phyloP scores from a whole-genome alignment of 2,888 invertebrate genomes.

The Dasysyrphus albostriatus region DNA sequence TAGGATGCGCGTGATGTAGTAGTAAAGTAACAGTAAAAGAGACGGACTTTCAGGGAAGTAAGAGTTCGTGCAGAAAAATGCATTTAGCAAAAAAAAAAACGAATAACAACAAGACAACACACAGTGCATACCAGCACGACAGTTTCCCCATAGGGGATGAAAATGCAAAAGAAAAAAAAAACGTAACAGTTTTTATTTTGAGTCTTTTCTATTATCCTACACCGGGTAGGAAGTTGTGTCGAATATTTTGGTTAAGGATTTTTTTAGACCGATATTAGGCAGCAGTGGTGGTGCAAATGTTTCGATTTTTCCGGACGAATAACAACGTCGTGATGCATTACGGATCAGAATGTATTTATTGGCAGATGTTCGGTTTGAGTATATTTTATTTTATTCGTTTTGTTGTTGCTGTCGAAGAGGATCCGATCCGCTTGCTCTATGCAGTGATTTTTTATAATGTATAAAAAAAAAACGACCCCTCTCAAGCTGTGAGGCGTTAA shows the following conservation, averaged over 20 bases:
- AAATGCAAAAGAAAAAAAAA: constrained; percentile 41
- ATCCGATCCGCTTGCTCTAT: constrained; percentile 1
- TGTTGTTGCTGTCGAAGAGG: constrained; percentile 38
- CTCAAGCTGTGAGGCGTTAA: constrained; percentile 68
- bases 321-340: constrained; percentile 71
- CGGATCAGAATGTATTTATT: constrained; percentile 62
- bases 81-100: constrained; percentile 13
- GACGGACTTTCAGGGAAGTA: neutral
- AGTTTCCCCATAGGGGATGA: constrained; percentile 11
- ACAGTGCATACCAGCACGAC: constrained; percentile 12
- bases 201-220: constrained; percentile 65
- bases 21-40: neutral
- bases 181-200: constrained; percentile 65
- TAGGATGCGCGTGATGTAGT: constrained; percentile 77
- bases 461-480: constrained; percentile 43
- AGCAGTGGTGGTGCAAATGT: constrained; percentile 54
- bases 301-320: constrained; percentile 73
- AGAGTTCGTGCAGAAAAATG: constrained; percentile 61
- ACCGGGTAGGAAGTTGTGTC: constrained; percentile 28
- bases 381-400: constrained; percentile 9
- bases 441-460: constrained; percentile 11
- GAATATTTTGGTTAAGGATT: constrained; percentile 51
- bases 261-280: neutral
- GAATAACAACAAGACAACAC: neutral
- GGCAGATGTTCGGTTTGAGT: constrained; percentile 65